Conservation (phyloP, 1,140 invertebrate species). For the Drosophila tani region DNA sequence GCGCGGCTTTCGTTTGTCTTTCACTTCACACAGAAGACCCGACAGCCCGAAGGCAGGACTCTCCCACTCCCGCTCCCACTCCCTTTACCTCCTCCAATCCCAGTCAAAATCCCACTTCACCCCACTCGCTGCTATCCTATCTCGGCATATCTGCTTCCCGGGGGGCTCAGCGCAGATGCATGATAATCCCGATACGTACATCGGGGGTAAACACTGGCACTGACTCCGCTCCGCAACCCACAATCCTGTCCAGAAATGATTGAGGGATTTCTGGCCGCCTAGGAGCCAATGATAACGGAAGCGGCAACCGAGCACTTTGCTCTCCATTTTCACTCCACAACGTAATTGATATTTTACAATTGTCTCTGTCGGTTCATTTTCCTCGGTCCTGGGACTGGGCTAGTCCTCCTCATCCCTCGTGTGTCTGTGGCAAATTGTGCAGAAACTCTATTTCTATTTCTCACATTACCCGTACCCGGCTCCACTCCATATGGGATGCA, state of each 20-base stretch:
- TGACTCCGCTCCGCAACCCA: slow-evolving; percentile 21
- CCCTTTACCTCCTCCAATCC: not conserved
- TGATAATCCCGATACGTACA: slow-evolving; percentile 54
- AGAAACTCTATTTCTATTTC: slow-evolving; percentile 76
- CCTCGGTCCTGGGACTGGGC: not conserved
- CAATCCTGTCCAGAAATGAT: slow-evolving; percentile 72
- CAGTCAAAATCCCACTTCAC: not conserved
- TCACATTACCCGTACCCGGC: slow-evolving; percentile 36
- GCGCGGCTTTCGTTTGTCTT: slow-evolving; percentile 65
- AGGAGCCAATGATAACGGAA: slow-evolving; percentile 53
- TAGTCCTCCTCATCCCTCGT: not conserved
- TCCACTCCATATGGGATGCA: slow-evolving; percentile 24
- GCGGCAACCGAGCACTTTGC: slow-evolving; percentile 65
- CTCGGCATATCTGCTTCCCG: slow-evolving; percentile 25
- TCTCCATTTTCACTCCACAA: slow-evolving; percentile 62
- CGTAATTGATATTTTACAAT: slow-evolving; percentile 81
- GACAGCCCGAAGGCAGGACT: slow-evolving; percentile 38
- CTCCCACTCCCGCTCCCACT: slow-evolving; percentile 3
- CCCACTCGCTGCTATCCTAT: slow-evolving; percentile 8
- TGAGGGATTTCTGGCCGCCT: slow-evolving; percentile 69
- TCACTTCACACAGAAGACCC: slow-evolving; percentile 46
- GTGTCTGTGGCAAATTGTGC: slow-evolving; percentile 68
- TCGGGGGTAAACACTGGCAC: slow-evolving; percentile 29
- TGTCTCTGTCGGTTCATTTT: slow-evolving; percentile 51
- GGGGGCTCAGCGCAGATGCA: slow-evolving; percentile 53